Base-by-base conservation (phyloP, 2,888 invertebrate genomes). In the Platypus cylindrus region DNA sequence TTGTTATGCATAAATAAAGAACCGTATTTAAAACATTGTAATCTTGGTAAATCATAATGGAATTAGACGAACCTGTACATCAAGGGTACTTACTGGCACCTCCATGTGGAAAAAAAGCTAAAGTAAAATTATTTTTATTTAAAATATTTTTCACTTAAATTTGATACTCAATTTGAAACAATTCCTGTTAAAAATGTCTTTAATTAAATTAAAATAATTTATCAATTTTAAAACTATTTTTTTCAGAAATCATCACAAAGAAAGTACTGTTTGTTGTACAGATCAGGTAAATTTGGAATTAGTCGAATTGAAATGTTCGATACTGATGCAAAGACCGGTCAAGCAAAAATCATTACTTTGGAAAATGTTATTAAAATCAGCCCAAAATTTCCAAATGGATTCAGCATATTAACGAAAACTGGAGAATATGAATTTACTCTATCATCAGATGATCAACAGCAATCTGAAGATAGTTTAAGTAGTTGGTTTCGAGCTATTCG, bases 281-380 rank as follows among this genome's bases (percentile, higher is more conserved):
- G 76, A 63, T 72, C 82, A 22, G 86, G 86, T 56, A 83, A 83
- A 55, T 80, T 78, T 63, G 89, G 89, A 16, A 80, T 87, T 46
- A 81, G 84, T 55, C 68, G 89, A 27, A 66, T 89, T 36, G 89
- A 89, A 69, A 76, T 89, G 45, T 86, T 80, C 58, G 89, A 89
- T 48, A 77, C 78, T 59, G 45, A 45, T n/a, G 38, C 45, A 1
- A 48, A 44, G 44, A 75, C 77, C 56, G 41, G 38, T 15, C 48
- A 49, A 38, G 41, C 41, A n/a, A 49, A 49, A 43, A 85, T 87
- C 40, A 76, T 89, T 42, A 83, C 86, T 1, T 67, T 89, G 34
- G 85, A 86, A 64, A 82, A 86, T 56, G 87, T 87, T 58, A 77
- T 87, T 25, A 89, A 89, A 70, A 85, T 89, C 52, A 73, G 75